phyloP scores from a whole-genome alignment of 2,797 vertebrate species.

The Premnoplex brunnescens region DNA sequence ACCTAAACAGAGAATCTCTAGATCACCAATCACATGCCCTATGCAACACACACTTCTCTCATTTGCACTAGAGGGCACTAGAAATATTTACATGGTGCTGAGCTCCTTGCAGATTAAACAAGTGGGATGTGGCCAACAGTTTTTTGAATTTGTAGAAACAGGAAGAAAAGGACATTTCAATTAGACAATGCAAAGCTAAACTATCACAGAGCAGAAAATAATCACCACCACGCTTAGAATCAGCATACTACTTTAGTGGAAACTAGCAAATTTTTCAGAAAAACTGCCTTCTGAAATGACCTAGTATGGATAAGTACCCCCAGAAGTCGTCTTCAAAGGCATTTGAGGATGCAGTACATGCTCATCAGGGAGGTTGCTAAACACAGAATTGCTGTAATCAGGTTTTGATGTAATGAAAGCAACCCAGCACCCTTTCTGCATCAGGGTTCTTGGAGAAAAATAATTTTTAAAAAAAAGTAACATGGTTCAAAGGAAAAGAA shows the following conservation, averaged over 20 bases:
- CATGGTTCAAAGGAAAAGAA: neutral
- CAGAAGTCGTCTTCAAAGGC: neutral
- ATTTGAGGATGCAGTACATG: neutral
- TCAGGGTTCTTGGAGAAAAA: neutral
- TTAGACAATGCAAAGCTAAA: neutral
- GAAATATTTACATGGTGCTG: neutral
- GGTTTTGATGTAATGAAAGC: conserved; percentile 9
- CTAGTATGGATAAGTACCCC: neutral
- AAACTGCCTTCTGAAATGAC: neutral
- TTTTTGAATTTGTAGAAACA: neutral
- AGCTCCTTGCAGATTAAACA: neutral
- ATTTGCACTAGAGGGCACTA: neutral
- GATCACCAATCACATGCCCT: neutral
- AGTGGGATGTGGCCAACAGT: neutral
- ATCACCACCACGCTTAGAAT: neutral
- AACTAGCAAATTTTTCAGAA: neutral
- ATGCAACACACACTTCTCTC: neutral
- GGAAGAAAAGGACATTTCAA: neutral
- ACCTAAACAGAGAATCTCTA: neutral
- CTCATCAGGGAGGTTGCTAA: neutral
- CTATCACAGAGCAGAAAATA: neutral
- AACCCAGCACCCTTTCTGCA: neutral
- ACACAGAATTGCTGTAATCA: neutral
- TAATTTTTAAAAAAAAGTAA: neutral
- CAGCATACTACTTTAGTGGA: neutral